Conservation (phyloP, 1,140 invertebrate genomes). For the Aphelenchoides avenae region DNA sequence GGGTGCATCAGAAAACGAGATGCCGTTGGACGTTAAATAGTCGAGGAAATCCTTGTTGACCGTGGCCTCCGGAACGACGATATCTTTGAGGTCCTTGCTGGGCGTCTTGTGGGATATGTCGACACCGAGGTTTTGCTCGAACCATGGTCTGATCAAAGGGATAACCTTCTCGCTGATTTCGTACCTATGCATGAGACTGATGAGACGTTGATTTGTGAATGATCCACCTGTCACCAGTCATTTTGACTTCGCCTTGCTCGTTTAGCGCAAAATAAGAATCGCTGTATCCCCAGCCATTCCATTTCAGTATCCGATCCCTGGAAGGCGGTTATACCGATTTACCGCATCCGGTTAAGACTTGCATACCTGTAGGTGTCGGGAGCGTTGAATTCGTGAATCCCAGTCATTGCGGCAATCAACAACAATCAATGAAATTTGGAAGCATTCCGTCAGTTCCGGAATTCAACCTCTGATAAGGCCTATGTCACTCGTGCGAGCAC, state of each 20-base stretch:
- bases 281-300: constrained; percentile 98
- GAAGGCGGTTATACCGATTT: constrained; percentile 13
- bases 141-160: constrained; percentile 78
- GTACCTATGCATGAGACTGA: constrained; percentile 67
- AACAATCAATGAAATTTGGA: too few species aligned
- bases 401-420: too few species aligned
- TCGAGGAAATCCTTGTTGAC: constrained; percentile 66
- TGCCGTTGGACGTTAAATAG: constrained; percentile 65
- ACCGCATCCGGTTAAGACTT: too few species aligned
- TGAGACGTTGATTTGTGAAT: constrained; percentile 3
- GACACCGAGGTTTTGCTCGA: constrained; percentile 70
- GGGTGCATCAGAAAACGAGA: constrained; percentile 73
- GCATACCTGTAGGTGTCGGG: constrained; percentile 37
- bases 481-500: too few species aligned
- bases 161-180: constrained; percentile 73
- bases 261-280: constrained; percentile 75
- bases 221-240: constrained; percentile 71
- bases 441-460: too few species aligned
- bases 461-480: too few species aligned
- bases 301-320: constrained; percentile 69
- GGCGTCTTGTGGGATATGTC: constrained; percentile 63
- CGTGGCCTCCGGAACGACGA: constrained; percentile 59
- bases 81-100: constrained; percentile 55
- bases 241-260: constrained; percentile 67
- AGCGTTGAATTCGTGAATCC: constrained; percentile 42